Conservation (phyloP, 2,888 invertebrate species). For the Adineta ricciae region DNA sequence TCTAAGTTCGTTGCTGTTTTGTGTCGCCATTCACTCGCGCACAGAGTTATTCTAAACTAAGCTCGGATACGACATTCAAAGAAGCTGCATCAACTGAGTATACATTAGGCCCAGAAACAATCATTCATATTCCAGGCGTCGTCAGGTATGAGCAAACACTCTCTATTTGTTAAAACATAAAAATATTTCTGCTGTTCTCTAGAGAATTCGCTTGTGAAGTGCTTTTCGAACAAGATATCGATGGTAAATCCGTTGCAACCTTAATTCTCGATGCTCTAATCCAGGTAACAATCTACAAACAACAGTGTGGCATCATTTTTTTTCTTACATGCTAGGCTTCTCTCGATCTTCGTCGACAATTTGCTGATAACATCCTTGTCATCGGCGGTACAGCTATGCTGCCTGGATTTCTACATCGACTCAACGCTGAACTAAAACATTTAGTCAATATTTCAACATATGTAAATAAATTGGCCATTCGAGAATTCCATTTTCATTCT, state of each 20-base stretch:
- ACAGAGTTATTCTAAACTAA: slow-evolving; percentile 38
- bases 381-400: slow-evolving; percentile 75
- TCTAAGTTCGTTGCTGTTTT: slow-evolving; percentile 71
- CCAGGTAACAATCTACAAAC: slow-evolving; percentile 37
- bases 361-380: slow-evolving; percentile 73
- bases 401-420: slow-evolving; percentile 69
- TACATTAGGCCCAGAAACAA: slow-evolving; percentile 45
- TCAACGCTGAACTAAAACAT: slow-evolving; percentile 65
- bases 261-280: slow-evolving; percentile 72
- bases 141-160: slow-evolving; percentile 52
- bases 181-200: slow-evolving; percentile 31
- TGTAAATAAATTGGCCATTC: slow-evolving; percentile 57
- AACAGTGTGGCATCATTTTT: background rate
- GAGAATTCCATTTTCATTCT: slow-evolving; percentile 65
- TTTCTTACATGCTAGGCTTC: slow-evolving; percentile 58
- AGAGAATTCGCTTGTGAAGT: slow-evolving; percentile 73
- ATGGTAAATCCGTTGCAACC: slow-evolving; percentile 69
- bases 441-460: slow-evolving; percentile 56
- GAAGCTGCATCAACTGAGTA: slow-evolving; percentile 26
- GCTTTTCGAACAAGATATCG: slow-evolving; percentile 72
- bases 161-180: background rate
- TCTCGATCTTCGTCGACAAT: slow-evolving; percentile 65
- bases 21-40: slow-evolving; percentile 67
- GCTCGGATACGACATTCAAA: background rate
- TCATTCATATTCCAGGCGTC: slow-evolving; percentile 60